Evolutionary conservation across 2,113 vertebrate genomes (phyloP).

Genomic region (Microcebus ravelobensis): DNA sequence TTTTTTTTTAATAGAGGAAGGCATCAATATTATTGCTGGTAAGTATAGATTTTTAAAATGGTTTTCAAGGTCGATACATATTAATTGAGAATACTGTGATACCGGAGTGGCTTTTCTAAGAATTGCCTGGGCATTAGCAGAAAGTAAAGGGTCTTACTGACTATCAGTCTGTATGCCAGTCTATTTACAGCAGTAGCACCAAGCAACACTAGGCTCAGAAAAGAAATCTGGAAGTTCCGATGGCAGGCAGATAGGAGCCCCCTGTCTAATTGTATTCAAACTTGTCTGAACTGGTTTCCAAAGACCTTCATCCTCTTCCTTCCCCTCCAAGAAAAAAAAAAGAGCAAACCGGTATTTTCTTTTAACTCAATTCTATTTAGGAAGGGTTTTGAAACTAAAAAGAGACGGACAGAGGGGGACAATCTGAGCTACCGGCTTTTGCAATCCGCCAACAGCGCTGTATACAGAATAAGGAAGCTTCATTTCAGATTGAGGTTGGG

Average conservation of each 20-base stretch:
- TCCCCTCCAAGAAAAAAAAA: neutral
- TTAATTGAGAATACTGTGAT: conserved; percentile 5
- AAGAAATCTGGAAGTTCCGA: conserved; percentile 39
- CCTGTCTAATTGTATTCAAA: conserved; percentile 59
- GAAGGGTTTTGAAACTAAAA: conserved; percentile 66
- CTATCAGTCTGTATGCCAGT: neutral
- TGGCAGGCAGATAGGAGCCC: neutral
- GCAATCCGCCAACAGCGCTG: neutral
- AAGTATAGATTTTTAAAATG: conserved; percentile 71
- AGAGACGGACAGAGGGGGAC: neutral
- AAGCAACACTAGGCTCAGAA: neutral
- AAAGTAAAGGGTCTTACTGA: neutral
- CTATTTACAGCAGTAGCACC: neutral
- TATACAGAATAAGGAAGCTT: neutral
- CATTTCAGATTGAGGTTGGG: neutral
- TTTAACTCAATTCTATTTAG: conserved; percentile 51
- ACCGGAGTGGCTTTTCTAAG: conserved; percentile 39
- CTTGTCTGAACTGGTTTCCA: conserved; percentile 37
- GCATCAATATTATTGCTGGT: conserved; percentile 53
- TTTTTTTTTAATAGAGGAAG: conserved; percentile 24
- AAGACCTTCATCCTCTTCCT: conserved; percentile 16
- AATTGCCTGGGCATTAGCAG: conserved; percentile 54
- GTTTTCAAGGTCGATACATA: conserved; percentile 61
- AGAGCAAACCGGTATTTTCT: conserved; percentile 40
- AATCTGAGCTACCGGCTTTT: conserved; percentile 57